Evolutionary conservation across 2,888 invertebrate genomes (phyloP).

Genomic region (Hymenopus coronatus): DNA sequence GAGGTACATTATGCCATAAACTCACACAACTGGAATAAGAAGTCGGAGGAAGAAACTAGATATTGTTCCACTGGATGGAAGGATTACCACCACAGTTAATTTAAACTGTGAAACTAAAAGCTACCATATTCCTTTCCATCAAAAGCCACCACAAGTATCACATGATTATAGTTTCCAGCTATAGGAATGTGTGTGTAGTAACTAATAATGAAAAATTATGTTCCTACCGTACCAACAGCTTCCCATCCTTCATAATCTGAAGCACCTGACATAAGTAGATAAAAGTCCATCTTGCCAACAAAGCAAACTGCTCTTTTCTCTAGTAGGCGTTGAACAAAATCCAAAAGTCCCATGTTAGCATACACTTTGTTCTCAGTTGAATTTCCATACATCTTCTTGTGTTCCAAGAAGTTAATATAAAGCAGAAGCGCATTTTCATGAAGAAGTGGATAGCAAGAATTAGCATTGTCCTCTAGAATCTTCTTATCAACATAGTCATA

Average conservation of each 20-base stretch:
- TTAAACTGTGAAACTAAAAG: no score
- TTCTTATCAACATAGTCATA: constrained; percentile 41
- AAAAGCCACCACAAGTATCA: no score
- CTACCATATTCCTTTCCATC: no score
- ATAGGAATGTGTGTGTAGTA: no score
- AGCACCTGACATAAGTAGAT: constrained; percentile 51
- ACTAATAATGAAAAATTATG: constrained; percentile 37
- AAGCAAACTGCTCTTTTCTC: constrained; percentile 57
- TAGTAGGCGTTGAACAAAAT: constrained; percentile 57
- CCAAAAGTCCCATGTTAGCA: constrained; percentile 55
- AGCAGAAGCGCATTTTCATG: constrained; percentile 64
- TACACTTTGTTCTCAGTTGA: constrained; percentile 55
- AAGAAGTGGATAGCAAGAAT: constrained; percentile 64
- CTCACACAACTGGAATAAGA: no score
- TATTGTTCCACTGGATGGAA: no score
- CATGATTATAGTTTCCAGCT: no score
- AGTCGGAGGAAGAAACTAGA: no score
- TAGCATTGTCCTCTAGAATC: constrained; percentile 40
- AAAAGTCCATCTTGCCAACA: constrained; percentile 50
- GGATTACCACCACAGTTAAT: no score
- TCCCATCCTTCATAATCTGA: constrained; percentile 57
- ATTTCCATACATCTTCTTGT: constrained; percentile 48
- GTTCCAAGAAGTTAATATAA: constrained; percentile 60
- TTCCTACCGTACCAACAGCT: constrained; percentile 54
- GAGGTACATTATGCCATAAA: no score